Evolutionary conservation across 2,797 vertebrate species (phyloP), one percentile per base, ranked within the genome.

Genomic region (Taenioides sp.): DNA sequence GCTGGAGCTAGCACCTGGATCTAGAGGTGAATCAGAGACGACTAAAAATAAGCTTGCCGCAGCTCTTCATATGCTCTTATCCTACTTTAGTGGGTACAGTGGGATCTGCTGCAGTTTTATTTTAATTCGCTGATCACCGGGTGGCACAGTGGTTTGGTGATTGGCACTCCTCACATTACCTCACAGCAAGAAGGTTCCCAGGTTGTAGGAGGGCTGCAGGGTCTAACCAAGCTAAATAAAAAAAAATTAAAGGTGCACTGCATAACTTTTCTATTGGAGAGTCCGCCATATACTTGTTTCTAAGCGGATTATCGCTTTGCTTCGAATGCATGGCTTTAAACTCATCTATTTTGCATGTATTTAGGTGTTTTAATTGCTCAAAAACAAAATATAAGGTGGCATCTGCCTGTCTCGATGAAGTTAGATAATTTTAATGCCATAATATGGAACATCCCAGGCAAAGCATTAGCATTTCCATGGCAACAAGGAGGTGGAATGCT

Each of bases 1-100:
- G 57, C 58, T 65, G 63, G 61, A 75, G 59, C 57, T 74, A 16
- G 60, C 50, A 55, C 65, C 69, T 69, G 55, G 77, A 68, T 40
- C 27, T 69, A 18, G 34, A 70, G 57, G 31, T 59, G 40, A 70
- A 34, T 63, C 61, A 22, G 61, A 43, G n/a, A 3, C 7, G 63
- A 47, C 63, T 80, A 74, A 74, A 76, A 80, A 79, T 71, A 75
- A 74, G 40, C 3, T 2, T 3, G 40, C 27, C 75, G 10, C 66
- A 66, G 60, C 27, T 64, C 31, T 70, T 84, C 18, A 58, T 17
- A 37, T 55, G 27, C 55, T 31, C 16, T 49, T 63, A 67, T 70
- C 10, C 65, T 22, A 25, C 57, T 61, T 49, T 10, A 65, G 67
- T 54, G 74, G 63, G 37, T 71, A 47, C 70, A 76, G 50, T 6